These are phyloP conservation scores for Tursiops truncatus DNA, from an alignment of 2,113 vertebrate species.

Conservation along the genomic window DNA sequence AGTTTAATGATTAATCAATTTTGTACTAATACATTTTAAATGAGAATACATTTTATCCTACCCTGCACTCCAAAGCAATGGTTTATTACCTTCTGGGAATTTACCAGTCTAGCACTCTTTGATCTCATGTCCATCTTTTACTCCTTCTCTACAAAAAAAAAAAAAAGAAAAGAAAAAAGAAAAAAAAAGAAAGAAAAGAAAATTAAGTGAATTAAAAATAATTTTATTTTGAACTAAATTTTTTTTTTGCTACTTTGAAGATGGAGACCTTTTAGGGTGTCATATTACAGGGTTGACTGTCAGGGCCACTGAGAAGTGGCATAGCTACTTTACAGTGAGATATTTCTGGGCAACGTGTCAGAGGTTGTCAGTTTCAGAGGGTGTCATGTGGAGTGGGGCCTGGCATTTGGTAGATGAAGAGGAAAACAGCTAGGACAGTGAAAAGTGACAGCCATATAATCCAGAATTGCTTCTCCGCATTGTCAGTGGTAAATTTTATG, in stretches of 20 bases:
- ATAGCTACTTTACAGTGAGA: not conserved
- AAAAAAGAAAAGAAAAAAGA: not conserved
- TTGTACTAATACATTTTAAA: constrained; percentile 11
- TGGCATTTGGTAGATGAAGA: not conserved
- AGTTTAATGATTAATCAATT: not conserved
- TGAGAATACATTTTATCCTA: not conserved
- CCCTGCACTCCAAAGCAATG: not conserved
- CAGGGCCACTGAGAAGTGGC: not conserved
- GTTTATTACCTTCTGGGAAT: not conserved
- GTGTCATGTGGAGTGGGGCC: not conserved
- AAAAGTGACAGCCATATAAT: constrained; percentile 25
- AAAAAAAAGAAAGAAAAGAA: not conserved
- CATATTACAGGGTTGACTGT: not conserved
- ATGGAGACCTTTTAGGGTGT: constrained; percentile 8
- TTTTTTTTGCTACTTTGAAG: not conserved
- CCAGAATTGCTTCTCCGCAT: not conserved
- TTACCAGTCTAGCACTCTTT: not conserved
- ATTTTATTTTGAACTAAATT: not conserved
- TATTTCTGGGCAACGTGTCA: constrained; percentile 35
- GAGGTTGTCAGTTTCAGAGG: not conserved
- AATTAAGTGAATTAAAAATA: not conserved
- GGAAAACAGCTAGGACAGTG: not conserved
- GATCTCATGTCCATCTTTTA: not conserved
- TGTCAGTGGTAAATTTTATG: constrained; percentile 32
- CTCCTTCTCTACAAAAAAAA: not conserved